Evolutionary conservation across 2,888 invertebrate genomes (phyloP).

Genomic region (Eupithecia vulgata): DNA sequence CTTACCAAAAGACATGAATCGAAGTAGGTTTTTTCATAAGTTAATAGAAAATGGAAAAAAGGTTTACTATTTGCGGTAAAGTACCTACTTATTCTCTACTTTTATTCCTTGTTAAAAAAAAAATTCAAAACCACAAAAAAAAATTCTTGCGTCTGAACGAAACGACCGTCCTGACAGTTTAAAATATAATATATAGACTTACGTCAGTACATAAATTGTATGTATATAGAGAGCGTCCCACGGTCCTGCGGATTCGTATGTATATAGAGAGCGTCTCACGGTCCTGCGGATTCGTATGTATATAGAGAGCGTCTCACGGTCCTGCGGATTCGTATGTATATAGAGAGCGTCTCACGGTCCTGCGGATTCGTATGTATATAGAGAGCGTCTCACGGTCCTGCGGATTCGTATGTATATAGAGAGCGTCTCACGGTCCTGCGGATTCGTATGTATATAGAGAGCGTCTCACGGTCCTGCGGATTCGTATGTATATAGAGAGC

Average conservation of each 20-base stretch:
- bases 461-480: conserved; percentile 11
- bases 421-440: conserved; percentile 15
- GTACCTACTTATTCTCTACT: too few relatives aligned
- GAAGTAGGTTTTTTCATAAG: too few relatives aligned
- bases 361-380: conserved; percentile 1
- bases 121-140: too few relatives aligned
- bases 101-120: too few relatives aligned
- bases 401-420: background rate
- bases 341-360: conserved; percentile 12
- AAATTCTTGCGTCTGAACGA: too few relatives aligned
- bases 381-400: conserved; percentile 13
- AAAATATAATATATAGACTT: too few relatives aligned
- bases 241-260: conserved; percentile 6
- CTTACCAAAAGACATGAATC: too few relatives aligned
- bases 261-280: conserved; percentile 10
- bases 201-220: too few relatives aligned
- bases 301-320: conserved; percentile 9
- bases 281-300: conserved; percentile 4
- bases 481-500: conserved; percentile 7
- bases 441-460: conserved; percentile 5
- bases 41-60: too few relatives aligned
- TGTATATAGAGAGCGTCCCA: conserved; percentile 8
- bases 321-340: conserved; percentile 3
- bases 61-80: too few relatives aligned
- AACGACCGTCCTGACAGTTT: too few relatives aligned